A percentile compares a stretch with the other conserved stretches of the same genome.
phyloP scores from a whole-genome alignment of 2,888 invertebrate species.

The Andrena trimmerana region DNA sequence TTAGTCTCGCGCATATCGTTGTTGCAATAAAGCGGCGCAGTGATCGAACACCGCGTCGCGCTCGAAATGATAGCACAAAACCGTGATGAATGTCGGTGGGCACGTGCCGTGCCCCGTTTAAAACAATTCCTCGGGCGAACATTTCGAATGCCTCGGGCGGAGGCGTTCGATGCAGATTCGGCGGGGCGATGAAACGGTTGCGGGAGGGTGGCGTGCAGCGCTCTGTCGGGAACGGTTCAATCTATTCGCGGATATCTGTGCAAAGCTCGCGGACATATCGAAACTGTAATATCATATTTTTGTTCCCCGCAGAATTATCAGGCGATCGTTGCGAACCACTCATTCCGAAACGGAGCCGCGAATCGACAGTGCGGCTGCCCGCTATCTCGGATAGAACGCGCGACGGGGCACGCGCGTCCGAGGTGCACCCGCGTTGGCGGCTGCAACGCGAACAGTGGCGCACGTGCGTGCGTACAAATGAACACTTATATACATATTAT shows the following conservation, averaged over 20 bases:
- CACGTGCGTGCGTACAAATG: conserved; percentile 22
- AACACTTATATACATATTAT: conserved; percentile 54
- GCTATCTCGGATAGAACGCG: too few species aligned
- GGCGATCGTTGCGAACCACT: conserved; percentile 13
- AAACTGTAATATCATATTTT: conserved; percentile 34
- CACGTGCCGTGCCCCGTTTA: conserved; percentile 7
- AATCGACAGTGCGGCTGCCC: conserved; percentile 13
- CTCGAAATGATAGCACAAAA: conserved; percentile 56
- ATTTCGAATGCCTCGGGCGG: neutral
- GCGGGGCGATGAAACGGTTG: too few species aligned
- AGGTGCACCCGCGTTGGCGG: neutral
- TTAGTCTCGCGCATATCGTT: conserved; percentile 50
- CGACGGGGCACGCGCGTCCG: neutral
- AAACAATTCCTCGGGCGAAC: conserved; percentile 15
- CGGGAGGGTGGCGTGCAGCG: conserved; percentile 6
- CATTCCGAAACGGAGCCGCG: conserved; percentile 5
- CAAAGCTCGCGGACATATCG: conserved; percentile 62
- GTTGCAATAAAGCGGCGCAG: conserved; percentile 56
- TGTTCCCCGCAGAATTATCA: conserved; percentile 11
- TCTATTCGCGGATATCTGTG: conserved; percentile 23
- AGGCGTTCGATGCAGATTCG: too few species aligned
- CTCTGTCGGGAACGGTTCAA: conserved; percentile 27
- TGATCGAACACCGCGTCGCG: conserved; percentile 39
- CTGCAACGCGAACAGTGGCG: neutral
- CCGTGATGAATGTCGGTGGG: conserved; percentile 40